Conservation (phyloP, 2,113 vertebrate species). For the Thalassoma bifasciatum region DNA sequence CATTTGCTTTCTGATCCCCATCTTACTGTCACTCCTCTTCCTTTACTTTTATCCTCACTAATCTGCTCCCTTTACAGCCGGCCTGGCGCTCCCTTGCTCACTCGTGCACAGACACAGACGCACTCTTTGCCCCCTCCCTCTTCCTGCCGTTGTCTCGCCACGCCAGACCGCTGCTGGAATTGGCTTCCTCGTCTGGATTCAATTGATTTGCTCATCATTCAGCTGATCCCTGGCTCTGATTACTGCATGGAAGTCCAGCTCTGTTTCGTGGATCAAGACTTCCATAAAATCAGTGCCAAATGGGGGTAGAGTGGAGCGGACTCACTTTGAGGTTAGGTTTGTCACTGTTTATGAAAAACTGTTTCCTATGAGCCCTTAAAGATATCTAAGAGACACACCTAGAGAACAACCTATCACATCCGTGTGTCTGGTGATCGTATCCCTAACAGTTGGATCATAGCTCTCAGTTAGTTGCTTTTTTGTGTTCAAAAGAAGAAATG, state of each 20-base stretch:
- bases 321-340: slow-evolving; percentile 12
- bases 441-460: no score
- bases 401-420: no score
- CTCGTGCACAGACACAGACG: background rate
- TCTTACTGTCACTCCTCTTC: slow-evolving; percentile 24
- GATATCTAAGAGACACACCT: no score
- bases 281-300: slow-evolving; percentile 17
- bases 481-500: no score
- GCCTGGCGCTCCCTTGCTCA: background rate
- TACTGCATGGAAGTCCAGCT: slow-evolving; percentile 38
- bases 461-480: no score
- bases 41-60: slow-evolving; percentile 45
- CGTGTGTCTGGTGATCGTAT: no score
- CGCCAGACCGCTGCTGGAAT: slow-evolving; percentile 64
- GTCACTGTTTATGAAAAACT: slow-evolving; percentile 6
- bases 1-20: slow-evolving; percentile 43
- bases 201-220: slow-evolving; percentile 46
- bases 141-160: slow-evolving; percentile 29
- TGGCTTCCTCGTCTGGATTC: slow-evolving; percentile 36
- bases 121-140: background rate
- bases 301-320: background rate
- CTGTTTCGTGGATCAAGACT: no score
- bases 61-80: slow-evolving; percentile 1
- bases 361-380: background rate
- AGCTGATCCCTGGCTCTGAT: slow-evolving; percentile 53